Conservation (phyloP, 1,140 invertebrate genomes). For the Drosophila equinoxialis region DNA sequence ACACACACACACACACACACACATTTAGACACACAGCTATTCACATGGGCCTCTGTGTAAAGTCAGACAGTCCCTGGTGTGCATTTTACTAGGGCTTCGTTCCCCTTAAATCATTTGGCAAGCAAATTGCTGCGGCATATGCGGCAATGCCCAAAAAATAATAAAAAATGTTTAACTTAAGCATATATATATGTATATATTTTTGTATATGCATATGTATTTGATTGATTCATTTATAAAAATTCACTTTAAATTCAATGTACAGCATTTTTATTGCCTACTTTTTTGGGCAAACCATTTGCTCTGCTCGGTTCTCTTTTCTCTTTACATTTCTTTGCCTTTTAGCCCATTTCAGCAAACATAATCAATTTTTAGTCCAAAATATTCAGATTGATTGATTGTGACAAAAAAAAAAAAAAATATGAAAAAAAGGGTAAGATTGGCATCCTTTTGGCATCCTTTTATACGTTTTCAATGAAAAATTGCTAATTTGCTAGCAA, state of each 20-base stretch:
- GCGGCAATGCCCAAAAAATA: neutral
- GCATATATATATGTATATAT: neutral
- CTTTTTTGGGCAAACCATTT: slow-evolving; percentile 7
- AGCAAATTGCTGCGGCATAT: slow-evolving; percentile 9
- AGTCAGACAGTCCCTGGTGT: slow-evolving; percentile 58
- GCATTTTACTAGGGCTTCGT: slow-evolving; percentile 59
- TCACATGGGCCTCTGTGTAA: neutral
- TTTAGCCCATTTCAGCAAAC: neutral
- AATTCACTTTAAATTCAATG: neutral
- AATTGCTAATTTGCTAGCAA: slow-evolving; percentile 20
- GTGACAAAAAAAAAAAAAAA: slow-evolving; percentile 16
- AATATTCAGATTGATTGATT: slow-evolving; percentile 63
- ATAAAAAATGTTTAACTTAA: slow-evolving; percentile 1
- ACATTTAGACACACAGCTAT: no score
- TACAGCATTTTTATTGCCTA: slow-evolving; percentile 7
- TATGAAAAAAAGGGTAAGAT: slow-evolving; percentile 18
- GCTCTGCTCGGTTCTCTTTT: neutral
- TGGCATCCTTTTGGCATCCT: slow-evolving; percentile 9
- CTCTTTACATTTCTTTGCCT: neutral
- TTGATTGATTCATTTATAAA: slow-evolving; percentile 12
- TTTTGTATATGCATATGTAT: neutral
- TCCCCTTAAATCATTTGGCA: slow-evolving; percentile 45
- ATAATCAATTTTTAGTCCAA: slow-evolving; percentile 57
- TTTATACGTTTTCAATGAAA: slow-evolving; percentile 2
- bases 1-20: no score